Conservation (phyloP, 2,888 invertebrate species). For the Heliconius hortense region DNA sequence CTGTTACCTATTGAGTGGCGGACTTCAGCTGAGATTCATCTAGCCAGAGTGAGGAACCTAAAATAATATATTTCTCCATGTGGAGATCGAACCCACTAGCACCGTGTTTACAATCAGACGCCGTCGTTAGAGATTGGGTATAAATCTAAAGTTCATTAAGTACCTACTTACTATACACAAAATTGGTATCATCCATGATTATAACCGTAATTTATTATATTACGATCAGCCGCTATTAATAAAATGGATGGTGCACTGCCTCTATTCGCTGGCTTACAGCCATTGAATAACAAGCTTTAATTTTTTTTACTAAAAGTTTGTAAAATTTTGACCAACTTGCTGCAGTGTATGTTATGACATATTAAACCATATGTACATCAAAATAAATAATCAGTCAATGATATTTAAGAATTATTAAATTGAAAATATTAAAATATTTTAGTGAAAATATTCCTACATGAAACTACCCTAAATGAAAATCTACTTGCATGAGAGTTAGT, state of each 20-base stretch:
- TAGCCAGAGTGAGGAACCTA: neutral
- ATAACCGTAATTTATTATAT: conserved; percentile 5
- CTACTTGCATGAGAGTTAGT: neutral
- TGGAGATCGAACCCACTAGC: neutral
- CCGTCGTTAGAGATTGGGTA: neutral
- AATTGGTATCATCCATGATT: conserved; percentile 6
- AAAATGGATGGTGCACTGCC: conserved; percentile 7
- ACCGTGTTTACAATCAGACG: neutral
- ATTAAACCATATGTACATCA: neutral
- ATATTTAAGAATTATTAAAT: too few relatives aligned
- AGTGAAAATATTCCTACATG: too few relatives aligned
- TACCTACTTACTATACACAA: neutral
- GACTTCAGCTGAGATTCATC: too few relatives aligned
- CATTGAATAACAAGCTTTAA: conserved; percentile 11
- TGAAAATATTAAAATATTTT: too few relatives aligned
- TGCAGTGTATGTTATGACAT: neutral
- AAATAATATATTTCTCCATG: neutral
- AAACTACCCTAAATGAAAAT: neutral
- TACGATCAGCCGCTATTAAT: conserved; percentile 9
- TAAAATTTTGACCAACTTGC: neutral
- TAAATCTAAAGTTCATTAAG: neutral
- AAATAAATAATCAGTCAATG: neutral
- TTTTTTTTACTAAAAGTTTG: conserved; percentile 1
- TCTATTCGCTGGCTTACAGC: conserved; percentile 8
- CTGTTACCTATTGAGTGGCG: too few relatives aligned